Evolutionary conservation across 2,113 vertebrate species (phyloP).

Genomic region (Hypomesus transpacificus): DNA sequence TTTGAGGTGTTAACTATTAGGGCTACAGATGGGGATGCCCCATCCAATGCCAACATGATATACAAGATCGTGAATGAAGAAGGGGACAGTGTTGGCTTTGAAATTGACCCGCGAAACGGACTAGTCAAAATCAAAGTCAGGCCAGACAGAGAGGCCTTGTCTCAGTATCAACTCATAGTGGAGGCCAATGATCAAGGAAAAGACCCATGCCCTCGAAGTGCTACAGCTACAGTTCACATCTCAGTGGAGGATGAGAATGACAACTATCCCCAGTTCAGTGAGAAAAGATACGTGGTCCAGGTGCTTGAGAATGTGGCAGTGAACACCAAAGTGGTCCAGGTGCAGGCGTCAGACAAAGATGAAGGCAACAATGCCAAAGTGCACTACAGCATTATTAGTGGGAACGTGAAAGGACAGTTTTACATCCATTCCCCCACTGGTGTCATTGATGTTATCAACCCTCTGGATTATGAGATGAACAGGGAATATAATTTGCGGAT

Average conservation of each 20-base stretch:
- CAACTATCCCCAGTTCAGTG: slow-evolving; percentile 85
- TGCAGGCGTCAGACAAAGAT: slow-evolving; percentile 81
- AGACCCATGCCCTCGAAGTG: slow-evolving; percentile 78
- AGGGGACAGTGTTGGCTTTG: slow-evolving; percentile 66
- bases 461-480: slow-evolving; percentile 83
- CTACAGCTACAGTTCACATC: slow-evolving; percentile 81
- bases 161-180: slow-evolving; percentile 78
- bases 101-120: slow-evolving; percentile 79
- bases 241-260: slow-evolving; percentile 85
- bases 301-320: slow-evolving; percentile 76
- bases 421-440: slow-evolving; percentile 83
- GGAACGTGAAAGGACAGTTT: slow-evolving; percentile 85
- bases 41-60: slow-evolving; percentile 84
- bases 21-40: slow-evolving; percentile 81
- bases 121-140: slow-evolving; percentile 76
- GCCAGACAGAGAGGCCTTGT: slow-evolving; percentile 75
- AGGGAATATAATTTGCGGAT: slow-evolving; percentile 81
- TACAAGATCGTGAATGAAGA: slow-evolving; percentile 75
- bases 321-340: slow-evolving; percentile 77
- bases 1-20: slow-evolving; percentile 86
- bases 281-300: slow-evolving; percentile 81
- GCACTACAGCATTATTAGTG: slow-evolving; percentile 85
- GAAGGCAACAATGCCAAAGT: slow-evolving; percentile 81
- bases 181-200: slow-evolving; percentile 86
- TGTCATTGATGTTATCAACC: slow-evolving; percentile 79